Conservation (phyloP, 2,888 invertebrate species). For the Tetranychus piercei region DNA sequence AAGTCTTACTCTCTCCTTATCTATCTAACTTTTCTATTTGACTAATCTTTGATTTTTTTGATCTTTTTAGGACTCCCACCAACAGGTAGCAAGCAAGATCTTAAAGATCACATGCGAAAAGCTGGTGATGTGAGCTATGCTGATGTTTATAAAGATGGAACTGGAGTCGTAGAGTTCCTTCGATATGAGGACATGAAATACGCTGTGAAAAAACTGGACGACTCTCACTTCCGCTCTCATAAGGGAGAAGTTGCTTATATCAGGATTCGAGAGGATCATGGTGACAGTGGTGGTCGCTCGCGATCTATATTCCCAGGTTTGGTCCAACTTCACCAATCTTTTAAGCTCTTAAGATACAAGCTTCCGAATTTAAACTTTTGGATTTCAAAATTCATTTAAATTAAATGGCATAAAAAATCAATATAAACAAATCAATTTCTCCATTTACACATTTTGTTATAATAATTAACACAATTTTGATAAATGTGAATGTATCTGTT, state of each 20-base stretch:
- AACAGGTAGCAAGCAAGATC: constrained; percentile 81
- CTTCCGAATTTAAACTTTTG: no score
- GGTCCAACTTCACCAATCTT: no score
- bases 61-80: constrained; percentile 43
- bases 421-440: no score
- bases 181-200: constrained; percentile 98
- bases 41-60: neutral
- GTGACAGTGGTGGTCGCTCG: constrained; percentile 39
- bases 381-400: no score
- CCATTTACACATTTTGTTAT: no score
- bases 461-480: no score
- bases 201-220: constrained; percentile 91
- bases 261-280: constrained; percentile 77
- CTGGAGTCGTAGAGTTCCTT: constrained; percentile 93
- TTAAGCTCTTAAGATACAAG: no score
- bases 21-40: neutral
- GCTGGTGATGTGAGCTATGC: constrained; percentile 98
- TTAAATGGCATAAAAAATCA: no score
- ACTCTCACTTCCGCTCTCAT: constrained; percentile 91
- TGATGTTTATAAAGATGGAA: constrained; percentile 94
- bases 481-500: no score
- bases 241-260: constrained; percentile 98
- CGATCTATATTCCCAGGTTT: no score
- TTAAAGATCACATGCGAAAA: constrained; percentile 95
- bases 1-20: constrained; percentile 20